Conservation (phyloP, 2,888 invertebrate species). For the Nemoura dubitans region DNA sequence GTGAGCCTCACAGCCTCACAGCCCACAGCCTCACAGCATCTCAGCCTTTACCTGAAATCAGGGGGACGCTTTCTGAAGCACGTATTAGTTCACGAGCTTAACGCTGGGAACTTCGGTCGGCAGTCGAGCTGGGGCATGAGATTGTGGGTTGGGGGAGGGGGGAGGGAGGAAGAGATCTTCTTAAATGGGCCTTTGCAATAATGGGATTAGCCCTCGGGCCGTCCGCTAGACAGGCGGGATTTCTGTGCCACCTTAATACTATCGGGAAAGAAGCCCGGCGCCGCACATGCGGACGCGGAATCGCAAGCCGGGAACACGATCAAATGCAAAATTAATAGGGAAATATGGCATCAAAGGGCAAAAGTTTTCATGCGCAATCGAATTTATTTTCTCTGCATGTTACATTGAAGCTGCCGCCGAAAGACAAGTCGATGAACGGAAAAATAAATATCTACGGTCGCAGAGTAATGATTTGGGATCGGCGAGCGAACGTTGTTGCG, state of each 20-base stretch:
- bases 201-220: conserved; percentile 47
- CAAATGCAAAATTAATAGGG: neutral
- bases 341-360: neutral
- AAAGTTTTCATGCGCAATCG: too few species aligned
- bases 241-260: conserved; percentile 31
- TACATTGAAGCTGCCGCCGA: too few species aligned
- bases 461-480: too few species aligned
- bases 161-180: conserved; percentile 44
- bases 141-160: neutral
- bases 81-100: neutral
- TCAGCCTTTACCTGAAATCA: neutral
- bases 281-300: neutral
- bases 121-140: neutral
- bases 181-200: conserved; percentile 49
- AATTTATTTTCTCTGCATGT: too few species aligned
- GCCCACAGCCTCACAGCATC: too few species aligned
- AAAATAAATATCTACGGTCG: too few species aligned
- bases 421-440: too few species aligned
- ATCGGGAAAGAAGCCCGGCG: conserved; percentile 7
- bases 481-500: too few species aligned
- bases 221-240: conserved; percentile 35
- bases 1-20: too few species aligned
- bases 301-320: neutral
- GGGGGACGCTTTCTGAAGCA: neutral
- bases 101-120: neutral